These are phyloP conservation scores for Brenthis daphne DNA, from an alignment of 2,888 invertebrate genomes.

Conservation along the genomic window DNA sequence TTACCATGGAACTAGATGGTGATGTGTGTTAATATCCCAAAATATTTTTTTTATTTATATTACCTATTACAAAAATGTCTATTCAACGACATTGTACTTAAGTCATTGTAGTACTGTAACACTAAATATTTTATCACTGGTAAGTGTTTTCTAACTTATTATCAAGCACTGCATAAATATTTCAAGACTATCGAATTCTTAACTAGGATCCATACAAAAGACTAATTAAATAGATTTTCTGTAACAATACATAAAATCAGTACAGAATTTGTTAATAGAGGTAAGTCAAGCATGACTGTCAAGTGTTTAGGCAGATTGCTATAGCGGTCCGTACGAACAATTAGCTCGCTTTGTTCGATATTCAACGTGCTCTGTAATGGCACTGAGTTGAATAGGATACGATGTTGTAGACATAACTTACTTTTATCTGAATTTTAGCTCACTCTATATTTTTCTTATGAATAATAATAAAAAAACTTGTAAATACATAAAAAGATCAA, in stretches of 20 bases:
- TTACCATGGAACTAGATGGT: too few species aligned
- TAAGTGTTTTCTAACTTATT: too few species aligned
- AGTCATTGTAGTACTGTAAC: too few species aligned
- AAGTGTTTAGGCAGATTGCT: constrained; percentile 45
- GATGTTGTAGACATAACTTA: constrained; percentile 6
- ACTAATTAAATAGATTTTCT: neutral
- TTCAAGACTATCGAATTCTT: too few species aligned
- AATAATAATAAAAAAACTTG: neutral
- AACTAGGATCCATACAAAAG: neutral
- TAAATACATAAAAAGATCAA: too few species aligned
- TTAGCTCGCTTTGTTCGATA: constrained; percentile 76
- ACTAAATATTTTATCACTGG: too few species aligned
- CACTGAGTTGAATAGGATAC: constrained; percentile 1
- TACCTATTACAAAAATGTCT: too few species aligned
- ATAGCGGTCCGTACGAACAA: constrained; percentile 56
- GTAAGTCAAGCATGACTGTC: constrained; percentile 6
- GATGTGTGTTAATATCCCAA: too few species aligned
- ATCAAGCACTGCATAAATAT: too few species aligned
- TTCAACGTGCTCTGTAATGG: constrained; percentile 57
- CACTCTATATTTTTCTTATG: neutral
- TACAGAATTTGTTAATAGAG: constrained; percentile 5
- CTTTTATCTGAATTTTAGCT: neutral
- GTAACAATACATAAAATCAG: neutral
- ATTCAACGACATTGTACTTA: too few species aligned
- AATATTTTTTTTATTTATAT: too few species aligned